A percentile compares a stretch with the other conserved stretches of the same genome.
phyloP scores from a whole-genome alignment of 2,888 invertebrate genomes.

The Willowsia nigromaculata region DNA sequence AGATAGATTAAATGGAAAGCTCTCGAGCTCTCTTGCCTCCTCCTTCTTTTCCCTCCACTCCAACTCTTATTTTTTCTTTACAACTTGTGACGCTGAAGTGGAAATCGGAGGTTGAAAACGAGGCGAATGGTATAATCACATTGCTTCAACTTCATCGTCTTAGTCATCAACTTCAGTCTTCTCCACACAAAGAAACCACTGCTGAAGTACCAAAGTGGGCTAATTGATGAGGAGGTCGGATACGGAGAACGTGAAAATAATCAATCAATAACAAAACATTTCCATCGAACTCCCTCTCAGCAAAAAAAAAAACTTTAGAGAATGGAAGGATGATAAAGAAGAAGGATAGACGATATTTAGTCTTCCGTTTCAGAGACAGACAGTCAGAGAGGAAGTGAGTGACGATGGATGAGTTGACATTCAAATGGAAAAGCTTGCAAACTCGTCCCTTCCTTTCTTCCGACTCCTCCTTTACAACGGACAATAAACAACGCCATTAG shows the following conservation, averaged over 20 bases:
- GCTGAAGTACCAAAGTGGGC: neutral
- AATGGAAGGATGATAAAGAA: neutral
- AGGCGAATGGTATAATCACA: neutral
- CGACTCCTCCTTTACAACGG: neutral
- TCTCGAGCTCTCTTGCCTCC: neutral
- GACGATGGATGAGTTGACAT: conserved; percentile 26
- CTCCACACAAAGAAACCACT: neutral
- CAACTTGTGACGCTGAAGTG: neutral
- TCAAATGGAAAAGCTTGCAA: conserved; percentile 5
- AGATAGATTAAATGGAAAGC: conserved; percentile 1
- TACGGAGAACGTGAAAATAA: neutral
- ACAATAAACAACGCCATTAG: conserved; percentile 19
- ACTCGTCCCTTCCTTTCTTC: neutral
- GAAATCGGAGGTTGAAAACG: neutral
- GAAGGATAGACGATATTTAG: neutral
- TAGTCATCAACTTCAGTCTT: neutral
- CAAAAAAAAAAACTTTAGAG: neutral
- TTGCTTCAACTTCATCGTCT: neutral
- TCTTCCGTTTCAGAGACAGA: neutral
- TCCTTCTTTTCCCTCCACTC: neutral
- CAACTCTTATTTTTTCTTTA: neutral
- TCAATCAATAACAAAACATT: conserved; percentile 37
- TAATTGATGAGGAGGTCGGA: conserved; percentile 50
- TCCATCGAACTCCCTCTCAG: neutral
- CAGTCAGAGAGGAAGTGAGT: neutral